phyloP scores from a whole-genome alignment of 2,113 vertebrate genomes.

The Rhinoderma darwinii region DNA sequence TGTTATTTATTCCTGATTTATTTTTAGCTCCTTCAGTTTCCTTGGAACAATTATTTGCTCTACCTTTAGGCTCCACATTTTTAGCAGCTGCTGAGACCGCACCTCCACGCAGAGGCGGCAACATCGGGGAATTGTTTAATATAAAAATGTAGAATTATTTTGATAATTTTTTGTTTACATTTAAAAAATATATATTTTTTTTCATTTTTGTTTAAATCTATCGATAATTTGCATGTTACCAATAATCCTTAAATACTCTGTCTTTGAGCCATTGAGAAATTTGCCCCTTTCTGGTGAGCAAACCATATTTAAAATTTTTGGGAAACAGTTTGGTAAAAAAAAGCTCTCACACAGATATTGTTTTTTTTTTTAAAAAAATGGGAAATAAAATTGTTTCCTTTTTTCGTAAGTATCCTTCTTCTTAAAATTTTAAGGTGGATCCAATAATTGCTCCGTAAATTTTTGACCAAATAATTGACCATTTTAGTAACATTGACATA shows the following conservation, averaged over 20 bases:
- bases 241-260: no score
- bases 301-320: not conserved
- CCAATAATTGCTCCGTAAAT: no score
- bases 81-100: conserved; percentile 63
- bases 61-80: conserved; percentile 74
- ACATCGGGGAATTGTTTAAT: conserved; percentile 66
- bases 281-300: not conserved
- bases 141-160: conserved; percentile 17
- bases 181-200: no score
- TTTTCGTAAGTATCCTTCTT: no score
- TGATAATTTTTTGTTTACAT: not conserved
- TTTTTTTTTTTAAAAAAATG: no score
- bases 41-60: conserved; percentile 72
- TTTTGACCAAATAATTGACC: no score
- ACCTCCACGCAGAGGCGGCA: not conserved
- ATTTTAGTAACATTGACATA: no score
- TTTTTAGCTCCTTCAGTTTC: conserved; percentile 74
- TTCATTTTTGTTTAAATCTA: no score
- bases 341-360: no score
- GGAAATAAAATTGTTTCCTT: no score
- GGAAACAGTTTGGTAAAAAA: not conserved
- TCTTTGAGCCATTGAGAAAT: not conserved
- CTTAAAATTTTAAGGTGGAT: not conserved
- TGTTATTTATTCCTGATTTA: conserved; percentile 71
- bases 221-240: no score